Conservation (phyloP, 1,140 invertebrate species). For the Acyrthosiphon pisum region DNA sequence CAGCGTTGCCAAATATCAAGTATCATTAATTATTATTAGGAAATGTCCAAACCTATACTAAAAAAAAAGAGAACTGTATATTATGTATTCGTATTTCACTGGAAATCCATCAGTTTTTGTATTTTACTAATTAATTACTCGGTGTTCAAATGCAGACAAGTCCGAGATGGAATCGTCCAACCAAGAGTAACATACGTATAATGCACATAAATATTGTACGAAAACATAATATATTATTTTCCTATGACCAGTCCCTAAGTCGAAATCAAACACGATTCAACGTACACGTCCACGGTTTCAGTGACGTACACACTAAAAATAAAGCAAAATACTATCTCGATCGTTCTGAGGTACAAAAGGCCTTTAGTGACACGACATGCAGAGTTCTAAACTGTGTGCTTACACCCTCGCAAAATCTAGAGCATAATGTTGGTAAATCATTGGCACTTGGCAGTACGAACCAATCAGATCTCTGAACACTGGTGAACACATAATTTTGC, state of each 20-base stretch:
- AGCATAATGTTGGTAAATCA: background rate
- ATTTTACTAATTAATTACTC: constrained; percentile 37
- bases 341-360: background rate
- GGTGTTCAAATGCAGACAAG: background rate
- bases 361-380: background rate
- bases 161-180: constrained; percentile 13
- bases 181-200: background rate
- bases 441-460: rapidly evolving
- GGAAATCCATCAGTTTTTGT: constrained; percentile 1
- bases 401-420: background rate
- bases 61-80: background rate
- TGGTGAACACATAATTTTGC: too few species aligned
- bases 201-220: background rate
- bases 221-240: background rate
- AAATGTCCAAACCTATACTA: background rate
- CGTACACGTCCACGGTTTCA: background rate
- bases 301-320: background rate
- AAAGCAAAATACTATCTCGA: background rate
- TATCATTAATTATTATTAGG: constrained; percentile 42
- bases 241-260: background rate
- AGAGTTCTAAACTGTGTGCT: background rate
- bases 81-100: constrained; percentile 3
- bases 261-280: background rate
- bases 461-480: background rate
- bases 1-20: background rate